These are phyloP conservation scores for Sphenodon punctatus DNA, from an alignment of 2,797 vertebrate species.

Conservation along the genomic window DNA sequence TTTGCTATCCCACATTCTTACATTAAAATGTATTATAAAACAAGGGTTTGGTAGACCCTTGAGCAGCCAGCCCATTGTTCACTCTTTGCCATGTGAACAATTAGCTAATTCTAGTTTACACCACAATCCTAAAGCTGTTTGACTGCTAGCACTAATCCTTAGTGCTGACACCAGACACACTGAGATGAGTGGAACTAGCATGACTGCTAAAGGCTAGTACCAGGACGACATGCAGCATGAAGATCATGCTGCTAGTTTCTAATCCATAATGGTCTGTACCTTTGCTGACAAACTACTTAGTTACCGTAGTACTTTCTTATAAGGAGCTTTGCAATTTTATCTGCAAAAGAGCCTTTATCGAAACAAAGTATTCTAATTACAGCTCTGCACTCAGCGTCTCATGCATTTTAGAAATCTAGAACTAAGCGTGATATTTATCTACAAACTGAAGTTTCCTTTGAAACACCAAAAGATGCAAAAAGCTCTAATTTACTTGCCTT, in stretches of 20 bases:
- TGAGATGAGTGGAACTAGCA: too few species aligned
- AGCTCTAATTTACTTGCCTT: slow-evolving; percentile 17
- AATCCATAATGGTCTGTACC: not conserved
- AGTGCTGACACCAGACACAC: too few species aligned
- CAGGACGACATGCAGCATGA: too few species aligned
- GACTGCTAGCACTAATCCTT: too few species aligned
- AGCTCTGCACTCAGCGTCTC: not conserved
- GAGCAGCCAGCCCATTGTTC: not conserved
- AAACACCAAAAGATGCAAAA: not conserved
- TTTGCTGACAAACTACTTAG: not conserved
- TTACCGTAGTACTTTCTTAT: not conserved
- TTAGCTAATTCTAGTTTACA: too few species aligned
- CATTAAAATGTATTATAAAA: too few species aligned
- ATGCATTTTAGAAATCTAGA: not conserved
- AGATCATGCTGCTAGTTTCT: too few species aligned
- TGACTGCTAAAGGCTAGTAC: too few species aligned
- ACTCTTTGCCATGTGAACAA: not conserved
- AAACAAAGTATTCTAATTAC: not conserved
- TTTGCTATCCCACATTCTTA: too few species aligned
- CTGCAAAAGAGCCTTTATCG: not conserved
- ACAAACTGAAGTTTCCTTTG: not conserved
- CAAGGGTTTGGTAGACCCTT: too few species aligned
- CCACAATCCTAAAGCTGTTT: too few species aligned
- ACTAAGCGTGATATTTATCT: not conserved
- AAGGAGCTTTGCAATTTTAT: not conserved